Evolutionary conservation across 1,140 invertebrate genomes (phyloP).

Genomic region (Chelonus insularis): DNA sequence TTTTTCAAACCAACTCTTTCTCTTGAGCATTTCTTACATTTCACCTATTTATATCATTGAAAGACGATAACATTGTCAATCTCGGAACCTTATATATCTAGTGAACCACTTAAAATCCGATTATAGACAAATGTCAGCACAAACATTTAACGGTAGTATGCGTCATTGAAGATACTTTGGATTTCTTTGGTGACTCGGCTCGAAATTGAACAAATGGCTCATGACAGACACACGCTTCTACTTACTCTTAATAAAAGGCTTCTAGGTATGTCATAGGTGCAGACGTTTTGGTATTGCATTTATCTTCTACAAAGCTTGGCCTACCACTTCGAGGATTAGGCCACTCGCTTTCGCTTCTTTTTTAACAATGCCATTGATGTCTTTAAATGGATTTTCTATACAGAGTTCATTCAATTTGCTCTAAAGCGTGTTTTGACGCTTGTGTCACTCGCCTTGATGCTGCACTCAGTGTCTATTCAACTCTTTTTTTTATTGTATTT

Average conservation of each 20-base stretch:
- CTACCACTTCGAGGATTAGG: constrained; percentile 43
- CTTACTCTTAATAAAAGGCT: too few relatives aligned
- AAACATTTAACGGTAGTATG: constrained; percentile 14
- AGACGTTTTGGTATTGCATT: not conserved
- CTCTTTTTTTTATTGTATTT: constrained; percentile 13
- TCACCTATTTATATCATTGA: not conserved
- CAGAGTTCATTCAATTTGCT: constrained; percentile 26
- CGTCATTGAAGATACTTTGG: constrained; percentile 20
- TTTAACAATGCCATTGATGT: constrained; percentile 43
- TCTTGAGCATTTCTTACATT: not conserved
- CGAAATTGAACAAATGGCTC: constrained; percentile 2
- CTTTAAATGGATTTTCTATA: constrained; percentile 38
- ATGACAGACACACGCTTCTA: not conserved
- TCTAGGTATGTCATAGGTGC: not conserved
- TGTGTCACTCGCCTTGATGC: constrained; percentile 25
- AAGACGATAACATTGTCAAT: not conserved
- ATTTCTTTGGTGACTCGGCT: constrained; percentile 9
- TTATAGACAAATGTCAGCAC: constrained; percentile 17
- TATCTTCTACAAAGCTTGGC: constrained; percentile 24
- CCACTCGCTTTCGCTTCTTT: constrained; percentile 22
- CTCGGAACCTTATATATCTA: not conserved
- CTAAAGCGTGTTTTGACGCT: constrained; percentile 48
- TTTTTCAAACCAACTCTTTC: not conserved
- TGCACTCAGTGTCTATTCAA: not conserved
- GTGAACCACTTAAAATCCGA: constrained; percentile 12